Percentiles rank a stretch among this genome's conserved stretches.
Evolutionary conservation across 1,140 invertebrate species (phyloP).

Genomic region (Geopemphigus sp.): DNA sequence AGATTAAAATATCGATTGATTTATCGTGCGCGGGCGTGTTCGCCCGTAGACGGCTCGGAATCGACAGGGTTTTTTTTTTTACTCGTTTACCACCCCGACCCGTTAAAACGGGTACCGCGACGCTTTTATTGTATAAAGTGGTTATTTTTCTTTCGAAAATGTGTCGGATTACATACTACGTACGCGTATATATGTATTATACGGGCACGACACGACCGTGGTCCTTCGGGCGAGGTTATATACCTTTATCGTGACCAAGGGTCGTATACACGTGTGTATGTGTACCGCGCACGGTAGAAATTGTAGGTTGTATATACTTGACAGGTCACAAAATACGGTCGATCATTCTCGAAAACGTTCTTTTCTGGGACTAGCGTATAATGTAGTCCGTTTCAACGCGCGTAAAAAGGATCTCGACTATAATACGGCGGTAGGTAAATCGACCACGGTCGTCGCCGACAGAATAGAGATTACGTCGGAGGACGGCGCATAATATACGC

Average conservation of each 20-base stretch:
- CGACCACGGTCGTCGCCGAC: background rate
- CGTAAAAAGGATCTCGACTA: no score
- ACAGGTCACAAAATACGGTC: constrained; percentile 32
- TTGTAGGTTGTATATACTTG: constrained; percentile 19
- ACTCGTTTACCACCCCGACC: no score
- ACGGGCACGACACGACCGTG: no score
- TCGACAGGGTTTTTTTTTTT: background rate
- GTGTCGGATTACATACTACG: constrained; percentile 5
- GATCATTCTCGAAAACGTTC: constrained; percentile 24
- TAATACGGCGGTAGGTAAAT: no score
- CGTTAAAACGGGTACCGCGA: no score
- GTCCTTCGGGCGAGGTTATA: constrained; percentile 21
- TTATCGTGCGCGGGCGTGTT: background rate
- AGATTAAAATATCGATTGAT: constrained; percentile 1
- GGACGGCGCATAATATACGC: no score
- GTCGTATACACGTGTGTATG: constrained; percentile 26
- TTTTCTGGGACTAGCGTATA: constrained; percentile 2
- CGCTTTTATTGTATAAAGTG: background rate
- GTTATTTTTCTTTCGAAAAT: constrained; percentile 23
- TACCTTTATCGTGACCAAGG: constrained; percentile 22
- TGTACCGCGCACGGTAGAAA: background rate
- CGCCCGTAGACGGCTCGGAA: background rate
- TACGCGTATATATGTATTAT: background rate
- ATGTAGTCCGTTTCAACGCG: no score
- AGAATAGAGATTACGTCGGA: background rate